Evolutionary conservation across 2,113 vertebrate species (phyloP), one percentile per base, ranked within the genome.

Genomic region (Trichomycterus rosablanca): DNA sequence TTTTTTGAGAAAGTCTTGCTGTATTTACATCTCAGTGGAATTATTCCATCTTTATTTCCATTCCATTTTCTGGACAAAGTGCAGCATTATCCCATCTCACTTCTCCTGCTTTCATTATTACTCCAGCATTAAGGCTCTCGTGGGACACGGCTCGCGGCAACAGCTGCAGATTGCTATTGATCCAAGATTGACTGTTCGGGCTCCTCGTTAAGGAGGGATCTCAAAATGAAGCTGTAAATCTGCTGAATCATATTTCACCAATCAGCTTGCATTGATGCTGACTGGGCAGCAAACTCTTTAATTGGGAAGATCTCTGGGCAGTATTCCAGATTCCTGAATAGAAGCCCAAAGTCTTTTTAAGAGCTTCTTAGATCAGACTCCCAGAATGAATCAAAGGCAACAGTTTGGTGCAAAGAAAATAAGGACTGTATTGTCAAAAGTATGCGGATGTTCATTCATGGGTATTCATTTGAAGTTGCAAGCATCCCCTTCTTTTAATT

Each of bases 121-220:
- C 49, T 52, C 59, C 30, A 58, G 18, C 59, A 67, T 28, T 18
- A 51, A 20, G 55, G 22, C 52, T 67, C 63, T 52, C 34, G 16
- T 2, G 58, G 45, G 63, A 67, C 43, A 57, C 28, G 15, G 22
- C 24, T 61, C 44, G 30, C 45, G 15, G 43, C 7, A 52, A 35
- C 3, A 56, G 66, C 65, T 70, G 53, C 59, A 68, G 66, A 75
- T 81, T 79, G 72, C 20, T 77, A 86, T 87, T 55, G 83, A 87
- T 81, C 73, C 69, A 57, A 46, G 57, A 84, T 83, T 79, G 84
- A 87, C 80, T 77, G 57, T 72, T 70, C 59, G 28, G 35, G 74
- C 76, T 78, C 70, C 74, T 80, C 76, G 78, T 83, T 83, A 78
- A 79, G 75, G 74, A 73, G 76, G 28, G 71, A 81, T 82, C 63